Base-by-base conservation (phyloP, 1,140 invertebrate genomes). In the Acarapis woodi region DNA sequence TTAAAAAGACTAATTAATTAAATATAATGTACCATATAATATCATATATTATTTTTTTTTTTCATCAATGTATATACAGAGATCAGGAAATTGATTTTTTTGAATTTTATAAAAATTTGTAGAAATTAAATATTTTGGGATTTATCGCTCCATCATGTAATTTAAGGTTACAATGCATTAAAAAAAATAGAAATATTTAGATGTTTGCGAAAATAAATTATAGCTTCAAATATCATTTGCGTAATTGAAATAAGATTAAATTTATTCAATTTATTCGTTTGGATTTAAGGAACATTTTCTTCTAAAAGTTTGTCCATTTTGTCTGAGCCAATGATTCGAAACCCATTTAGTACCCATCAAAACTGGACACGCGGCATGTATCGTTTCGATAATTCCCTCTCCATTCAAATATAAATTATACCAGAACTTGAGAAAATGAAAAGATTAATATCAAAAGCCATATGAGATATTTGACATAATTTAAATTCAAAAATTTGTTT, bases 281-380 rank as follows among this genome's bases (percentile, higher is more conserved):
- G 46, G 42, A 38, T 51, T 41, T 8, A 50, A 28, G 6, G 30
- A 42, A 23, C 54, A 56, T 4, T 38, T 45, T 28, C 48, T 42
- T 14, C 42, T 37, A 32, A 53, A 52, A 2, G 44, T 42, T 34
- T 55, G 51, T 14, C 53, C 53, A 9, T 40, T 38, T 40, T 52
- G 46, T 22, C 54, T 34, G 26, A 54, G 51, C 54, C 53, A 56
- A 41, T 53, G 53, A 35, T 55, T 54, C 5, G 51, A 47, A 34
- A 55, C 54, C 61, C 62, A 63, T 51, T 63, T 63, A 28, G 52
- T 51, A 14, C 61, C 61, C 19, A 52, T 40, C 10, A 62, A 43
- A 1, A 63, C 61, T 2, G 61, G 61, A 46, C 61, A 63, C 14
- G 55, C 61, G 1, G 53, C 61, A 43, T 63, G 61, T 24, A 54